Evolutionary conservation across 92 coral and sea anemone genomes (phyloP), one percentile per base, ranked within the genome.

Genomic region (Parazoanthus swiftii): DNA sequence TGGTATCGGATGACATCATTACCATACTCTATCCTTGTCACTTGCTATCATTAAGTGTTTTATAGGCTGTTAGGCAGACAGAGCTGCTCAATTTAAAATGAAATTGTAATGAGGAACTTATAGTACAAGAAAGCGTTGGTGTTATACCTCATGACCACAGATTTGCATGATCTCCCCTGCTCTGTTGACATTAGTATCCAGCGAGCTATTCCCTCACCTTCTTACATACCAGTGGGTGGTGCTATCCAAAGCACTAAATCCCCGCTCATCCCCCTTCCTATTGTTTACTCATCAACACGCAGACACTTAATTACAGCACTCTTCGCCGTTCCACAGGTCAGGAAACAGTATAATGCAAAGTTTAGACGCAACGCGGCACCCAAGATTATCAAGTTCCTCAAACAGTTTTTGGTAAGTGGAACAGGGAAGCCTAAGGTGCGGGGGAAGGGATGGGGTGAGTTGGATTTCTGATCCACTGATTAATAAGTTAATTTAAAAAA

Each of bases 281-380:
- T 8, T 33, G 38, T n/a, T 25, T 14, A 71, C 38, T 0, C 23
- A 11, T 71, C 39, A 35, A 3, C 18, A 13, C 3, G 33, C 38
- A 71, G 76, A 6, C 63, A 1, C 4, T 21, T 4, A 16, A 48
- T 77, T 7, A 21, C 20, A 16, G 14, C 13, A 38, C 11, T 48
- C 26, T 79, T 20, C 43, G 8, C 20, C 82, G 8, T 39, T 85
- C 68, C 23, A 39, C 51, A 92, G 98, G 93, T 95, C 82, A 90
- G 98, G 77, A 93, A 93, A 78, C 86, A 89, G 76, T 96, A 92
- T 67, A 81, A 81, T 65, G 95, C 98, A 5, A 95, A 92, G 91
- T 96, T 96, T 83, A 92, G 96, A 83, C 89, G 92, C 65, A 92
- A 96, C 86, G 99, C 99, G 2, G 98, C 98, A 8, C 98, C 98